Evolutionary conservation across 2,797 vertebrate genomes (phyloP).

Genomic region (Enteromius viviparus): DNA sequence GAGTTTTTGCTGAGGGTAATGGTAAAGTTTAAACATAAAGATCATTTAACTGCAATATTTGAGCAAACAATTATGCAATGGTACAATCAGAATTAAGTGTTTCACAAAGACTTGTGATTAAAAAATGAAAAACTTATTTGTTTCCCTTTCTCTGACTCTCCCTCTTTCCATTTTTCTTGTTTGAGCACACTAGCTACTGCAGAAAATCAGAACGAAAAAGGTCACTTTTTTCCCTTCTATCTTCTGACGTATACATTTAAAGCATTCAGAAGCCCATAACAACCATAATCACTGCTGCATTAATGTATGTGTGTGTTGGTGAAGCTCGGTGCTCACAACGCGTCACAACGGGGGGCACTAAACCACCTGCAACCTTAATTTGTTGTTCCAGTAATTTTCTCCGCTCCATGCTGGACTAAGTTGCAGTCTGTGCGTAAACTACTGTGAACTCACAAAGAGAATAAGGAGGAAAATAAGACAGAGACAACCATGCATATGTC

Average conservation of each 20-base stretch:
- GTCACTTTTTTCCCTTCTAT: neutral
- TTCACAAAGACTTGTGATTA: neutral
- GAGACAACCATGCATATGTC: neutral
- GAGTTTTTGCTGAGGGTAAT: neutral
- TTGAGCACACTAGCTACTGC: neutral
- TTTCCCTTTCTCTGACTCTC: neutral
- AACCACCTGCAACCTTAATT: constrained; percentile 61
- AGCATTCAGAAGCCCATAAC: neutral
- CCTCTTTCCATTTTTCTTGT: neutral
- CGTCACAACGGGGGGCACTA: constrained; percentile 38
- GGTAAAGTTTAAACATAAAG: neutral
- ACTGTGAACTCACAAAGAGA: constrained; percentile 40
- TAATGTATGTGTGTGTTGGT: neutral
- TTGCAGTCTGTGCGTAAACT: constrained; percentile 44
- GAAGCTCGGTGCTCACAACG: constrained; percentile 13
- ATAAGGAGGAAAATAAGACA: neutral
- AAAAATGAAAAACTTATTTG: neutral
- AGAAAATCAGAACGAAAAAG: neutral
- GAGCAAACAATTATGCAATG: accelerated
- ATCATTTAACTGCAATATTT: neutral
- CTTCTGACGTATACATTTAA: neutral
- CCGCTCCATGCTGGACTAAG: constrained; percentile 24
- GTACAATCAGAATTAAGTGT: neutral
- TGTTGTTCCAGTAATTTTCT: constrained; percentile 56
- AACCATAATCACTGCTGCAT: constrained; percentile 1